phyloP scores from a whole-genome alignment of 2,797 vertebrate genomes.

The Tinamus major region DNA sequence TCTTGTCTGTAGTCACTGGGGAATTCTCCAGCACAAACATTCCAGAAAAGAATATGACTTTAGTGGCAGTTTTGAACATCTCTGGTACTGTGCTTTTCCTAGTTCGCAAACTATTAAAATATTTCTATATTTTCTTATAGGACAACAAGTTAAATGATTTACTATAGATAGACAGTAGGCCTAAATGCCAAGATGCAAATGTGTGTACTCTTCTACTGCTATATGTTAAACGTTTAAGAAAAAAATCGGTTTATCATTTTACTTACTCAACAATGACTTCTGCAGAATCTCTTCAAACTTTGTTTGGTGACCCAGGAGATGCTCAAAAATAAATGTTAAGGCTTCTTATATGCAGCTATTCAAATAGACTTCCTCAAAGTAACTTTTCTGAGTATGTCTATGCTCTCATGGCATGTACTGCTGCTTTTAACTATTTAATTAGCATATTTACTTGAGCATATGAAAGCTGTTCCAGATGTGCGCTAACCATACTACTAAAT shows the following conservation, averaged over 20 bases:
- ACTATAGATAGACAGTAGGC: background rate
- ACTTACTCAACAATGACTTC: background rate
- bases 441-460: background rate
- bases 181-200: background rate
- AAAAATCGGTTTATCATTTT: background rate
- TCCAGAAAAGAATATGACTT: background rate
- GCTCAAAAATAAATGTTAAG: background rate
- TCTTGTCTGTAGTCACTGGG: background rate
- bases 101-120: background rate
- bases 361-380: background rate
- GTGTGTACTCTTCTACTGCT: background rate
- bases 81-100: background rate
- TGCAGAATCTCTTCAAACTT: background rate
- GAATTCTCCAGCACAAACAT: background rate
- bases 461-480: background rate
- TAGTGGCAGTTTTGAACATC: background rate
- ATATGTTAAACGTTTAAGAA: background rate
- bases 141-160: background rate
- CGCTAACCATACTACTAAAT: background rate
- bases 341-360: background rate
- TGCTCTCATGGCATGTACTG: accelerated
- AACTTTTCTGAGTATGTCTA: background rate
- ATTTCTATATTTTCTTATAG: background rate
- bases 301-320: background rate
- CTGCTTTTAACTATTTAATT: background rate